A percentile compares a stretch with the other conserved stretches of the same genome.
Evolutionary conservation across 2,888 invertebrate species (phyloP).

Genomic region (Luffia ferchaultella): DNA sequence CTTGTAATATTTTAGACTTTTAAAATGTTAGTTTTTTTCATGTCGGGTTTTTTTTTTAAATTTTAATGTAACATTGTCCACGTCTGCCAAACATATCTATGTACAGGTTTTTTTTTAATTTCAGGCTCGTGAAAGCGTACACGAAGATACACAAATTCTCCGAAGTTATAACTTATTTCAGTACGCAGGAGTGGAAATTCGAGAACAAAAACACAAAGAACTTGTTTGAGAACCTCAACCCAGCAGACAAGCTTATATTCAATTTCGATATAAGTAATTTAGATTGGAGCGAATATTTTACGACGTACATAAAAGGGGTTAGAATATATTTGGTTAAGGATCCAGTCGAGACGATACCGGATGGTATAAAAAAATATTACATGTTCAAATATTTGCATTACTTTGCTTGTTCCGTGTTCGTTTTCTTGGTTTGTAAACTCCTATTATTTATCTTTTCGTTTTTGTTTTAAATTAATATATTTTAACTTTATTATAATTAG

Average conservation of each 20-base stretch:
- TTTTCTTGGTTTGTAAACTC: neutral
- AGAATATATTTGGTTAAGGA: slow-evolving; percentile 79
- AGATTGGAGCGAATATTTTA: slow-evolving; percentile 75
- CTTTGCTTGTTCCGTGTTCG: slow-evolving; percentile 14
- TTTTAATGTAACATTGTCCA: no score
- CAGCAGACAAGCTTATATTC: slow-evolving; percentile 67
- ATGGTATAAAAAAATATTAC: slow-evolving; percentile 54
- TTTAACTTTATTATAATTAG: no score
- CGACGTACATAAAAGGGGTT: slow-evolving; percentile 74
- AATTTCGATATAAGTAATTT: slow-evolving; percentile 71
- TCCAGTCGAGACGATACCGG: slow-evolving; percentile 71
- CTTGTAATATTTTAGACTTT: no score
- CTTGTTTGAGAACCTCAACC: slow-evolving; percentile 59
- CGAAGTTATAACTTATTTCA: slow-evolving; percentile 76
- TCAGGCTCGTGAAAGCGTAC: slow-evolving; percentile 77
- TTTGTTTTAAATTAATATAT: no score
- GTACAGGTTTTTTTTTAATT: no score
- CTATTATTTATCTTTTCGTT: neutral
- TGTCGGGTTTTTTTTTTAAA: no score
- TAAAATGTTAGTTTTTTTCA: no score
- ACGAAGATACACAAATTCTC: slow-evolving; percentile 77
- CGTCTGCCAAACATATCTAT: no score
- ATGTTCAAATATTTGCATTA: slow-evolving; percentile 31
- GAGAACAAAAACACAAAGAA: slow-evolving; percentile 64
- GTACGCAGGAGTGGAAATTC: slow-evolving; percentile 76